These are phyloP conservation scores for Drosophila kikkawai DNA, from an alignment of 1,140 invertebrate genomes.

Conservation along the genomic window DNA sequence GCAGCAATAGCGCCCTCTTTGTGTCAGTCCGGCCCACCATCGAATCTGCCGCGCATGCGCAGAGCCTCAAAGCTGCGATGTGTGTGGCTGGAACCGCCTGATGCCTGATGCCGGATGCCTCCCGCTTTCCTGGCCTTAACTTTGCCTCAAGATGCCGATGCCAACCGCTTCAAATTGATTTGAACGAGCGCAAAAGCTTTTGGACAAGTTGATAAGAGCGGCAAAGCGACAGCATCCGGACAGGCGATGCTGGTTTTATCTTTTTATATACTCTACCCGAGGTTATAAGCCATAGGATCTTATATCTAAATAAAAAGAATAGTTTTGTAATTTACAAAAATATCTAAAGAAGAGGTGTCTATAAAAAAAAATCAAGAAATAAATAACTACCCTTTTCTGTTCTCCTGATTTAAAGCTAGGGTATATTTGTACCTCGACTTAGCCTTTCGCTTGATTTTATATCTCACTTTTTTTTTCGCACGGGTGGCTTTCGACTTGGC, in stretches of 20 bases:
- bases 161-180: constrained; percentile 75
- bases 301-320: background rate
- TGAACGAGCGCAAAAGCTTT: constrained; percentile 72
- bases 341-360: background rate
- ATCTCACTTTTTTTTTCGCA: constrained; percentile 56
- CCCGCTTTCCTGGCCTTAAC: constrained; percentile 5
- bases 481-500: constrained; percentile 55
- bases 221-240: constrained; percentile 42
- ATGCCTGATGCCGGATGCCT: constrained; percentile 1
- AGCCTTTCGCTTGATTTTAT: background rate
- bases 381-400: background rate
- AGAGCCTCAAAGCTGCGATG: constrained; percentile 21
- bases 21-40: constrained; percentile 42
- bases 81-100: constrained; percentile 40
- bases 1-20: constrained; percentile 32
- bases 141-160: constrained; percentile 30
- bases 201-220: constrained; percentile 74
- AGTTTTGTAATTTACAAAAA: background rate
- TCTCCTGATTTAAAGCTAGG: background rate
- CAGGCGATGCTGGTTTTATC: background rate
- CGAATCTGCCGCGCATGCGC: constrained; percentile 50
- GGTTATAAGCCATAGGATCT: background rate
- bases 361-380: background rate
- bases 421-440: constrained; percentile 5
- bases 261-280: constrained; percentile 2